phyloP scores from a whole-genome alignment of 2,797 vertebrate genomes.

The Momotus momota region DNA sequence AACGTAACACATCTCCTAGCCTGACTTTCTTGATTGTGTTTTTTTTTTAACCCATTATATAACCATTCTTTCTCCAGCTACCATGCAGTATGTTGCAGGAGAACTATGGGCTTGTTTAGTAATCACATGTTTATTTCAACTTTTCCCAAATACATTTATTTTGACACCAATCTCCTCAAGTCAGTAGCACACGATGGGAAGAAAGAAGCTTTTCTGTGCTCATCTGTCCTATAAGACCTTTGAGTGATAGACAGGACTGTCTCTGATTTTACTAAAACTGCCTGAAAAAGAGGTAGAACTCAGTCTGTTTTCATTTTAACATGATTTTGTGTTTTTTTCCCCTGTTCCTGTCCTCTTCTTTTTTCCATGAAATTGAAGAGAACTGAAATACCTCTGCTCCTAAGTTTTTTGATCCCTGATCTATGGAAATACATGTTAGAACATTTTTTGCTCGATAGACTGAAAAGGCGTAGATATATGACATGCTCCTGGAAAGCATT shows the following conservation, averaged over 20 bases:
- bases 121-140: not conserved
- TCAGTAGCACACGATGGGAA: not conserved
- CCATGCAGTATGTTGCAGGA: not conserved
- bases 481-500: not conserved
- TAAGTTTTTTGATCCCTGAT: not conserved
- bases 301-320: not conserved
- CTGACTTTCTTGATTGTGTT: not conserved
- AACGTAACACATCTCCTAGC: not conserved
- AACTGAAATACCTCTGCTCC: not conserved
- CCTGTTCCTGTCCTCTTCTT: not conserved
- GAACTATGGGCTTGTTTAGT: not conserved
- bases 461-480: not conserved
- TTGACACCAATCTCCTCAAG: not conserved
- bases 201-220: not conserved
- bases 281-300: not conserved
- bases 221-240: not conserved
- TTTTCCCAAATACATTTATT: not conserved
- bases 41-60: not conserved
- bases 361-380: not conserved
- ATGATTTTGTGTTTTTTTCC: rapidly evolving
- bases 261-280: not conserved
- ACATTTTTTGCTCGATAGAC: not conserved
- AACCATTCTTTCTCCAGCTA: not conserved
- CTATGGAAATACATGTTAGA: not conserved
- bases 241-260: not conserved